Evolutionary conservation across 2,113 vertebrate genomes (phyloP), one percentile per base, ranked within the genome.

Genomic region (Mesoclemmys tuberculata): DNA sequence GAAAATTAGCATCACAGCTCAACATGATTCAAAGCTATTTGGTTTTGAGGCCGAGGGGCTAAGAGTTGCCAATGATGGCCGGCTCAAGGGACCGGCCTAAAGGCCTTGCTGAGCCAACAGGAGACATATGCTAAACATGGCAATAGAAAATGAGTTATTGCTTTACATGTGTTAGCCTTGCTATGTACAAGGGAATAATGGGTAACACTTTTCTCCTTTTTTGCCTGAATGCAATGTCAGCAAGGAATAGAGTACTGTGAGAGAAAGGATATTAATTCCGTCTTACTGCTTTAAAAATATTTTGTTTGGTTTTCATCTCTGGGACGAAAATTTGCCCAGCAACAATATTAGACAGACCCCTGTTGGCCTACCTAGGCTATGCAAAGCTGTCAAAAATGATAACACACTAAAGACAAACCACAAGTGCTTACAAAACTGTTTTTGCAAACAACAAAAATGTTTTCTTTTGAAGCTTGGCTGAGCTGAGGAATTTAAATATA

Each of bases 11-110:
- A 99, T 98, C 98, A 96, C 98, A 89, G 98, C 98, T 98, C 98
- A 98, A 99, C 98, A 97, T 98, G 99, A 99, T 99, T 99, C 99
- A 99, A 98, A 99, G 99, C 98, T 99, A 99, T 99, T 99, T 98
- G 98, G 98, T 98, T 98, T 98, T 98, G 98, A 98, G 99, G 98
- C 98, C 92, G 97, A 98, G 98, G 98, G 97, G 98, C 98, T 98
- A 98, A 98, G 98, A 98, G 98, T 98, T 98, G 97, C 96, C 98
- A 98, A 94, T 95, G 96, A 96, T 97, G 97, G 98, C 96, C 97
- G 96, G 95, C 98, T 98, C 98, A 97, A 98, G 99, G 99, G 99
- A 99, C 98, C 96, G 96, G 99, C 99, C 99, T 98, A 98, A 97
- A 99, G 99, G 98, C 98, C 97, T 98, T 98, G 97, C 98, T 97